phyloP scores from a whole-genome alignment of 2,888 invertebrate species.

The Pollenia labialis region DNA sequence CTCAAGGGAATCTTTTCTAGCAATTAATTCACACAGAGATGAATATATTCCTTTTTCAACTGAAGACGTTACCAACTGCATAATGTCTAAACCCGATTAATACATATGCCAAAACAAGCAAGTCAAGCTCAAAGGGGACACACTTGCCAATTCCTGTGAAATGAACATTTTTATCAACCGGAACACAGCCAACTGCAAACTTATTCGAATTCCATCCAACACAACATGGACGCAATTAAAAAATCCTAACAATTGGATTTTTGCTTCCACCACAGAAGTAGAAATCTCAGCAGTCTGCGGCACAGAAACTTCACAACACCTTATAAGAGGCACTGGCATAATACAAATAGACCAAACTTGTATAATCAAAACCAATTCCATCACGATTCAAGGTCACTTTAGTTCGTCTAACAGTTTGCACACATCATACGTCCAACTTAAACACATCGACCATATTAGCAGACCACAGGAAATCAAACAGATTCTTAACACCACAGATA shows the following conservation, averaged over 20 bases:
- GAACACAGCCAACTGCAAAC: background rate
- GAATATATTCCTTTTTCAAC: background rate
- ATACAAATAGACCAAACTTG: conserved; percentile 13
- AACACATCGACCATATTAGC: too few species aligned
- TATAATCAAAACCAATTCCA: background rate
- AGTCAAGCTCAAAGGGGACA: too few species aligned
- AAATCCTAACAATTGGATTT: conserved; percentile 16
- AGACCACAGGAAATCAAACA: too few species aligned
- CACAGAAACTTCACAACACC: background rate
- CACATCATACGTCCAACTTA: too few species aligned
- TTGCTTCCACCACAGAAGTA: conserved; percentile 8
- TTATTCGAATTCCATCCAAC: background rate
- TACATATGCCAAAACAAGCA: too few species aligned
- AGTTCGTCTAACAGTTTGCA: too few species aligned
- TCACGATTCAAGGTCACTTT: conserved; percentile 15
- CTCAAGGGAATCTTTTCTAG: background rate
- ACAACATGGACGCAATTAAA: conserved; percentile 1
- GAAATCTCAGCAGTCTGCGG: conserved; percentile 27
- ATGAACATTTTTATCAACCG: background rate
- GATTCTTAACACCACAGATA: too few species aligned
- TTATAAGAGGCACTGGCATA: conserved; percentile 1
- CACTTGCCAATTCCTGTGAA: background rate
- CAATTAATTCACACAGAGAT: conserved; percentile 4
- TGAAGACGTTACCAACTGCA: background rate
- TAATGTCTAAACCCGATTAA: background rate